These are phyloP conservation scores for Notothenia rossii DNA, from an alignment of 2,113 vertebrate species.

Conservation along the genomic window DNA sequence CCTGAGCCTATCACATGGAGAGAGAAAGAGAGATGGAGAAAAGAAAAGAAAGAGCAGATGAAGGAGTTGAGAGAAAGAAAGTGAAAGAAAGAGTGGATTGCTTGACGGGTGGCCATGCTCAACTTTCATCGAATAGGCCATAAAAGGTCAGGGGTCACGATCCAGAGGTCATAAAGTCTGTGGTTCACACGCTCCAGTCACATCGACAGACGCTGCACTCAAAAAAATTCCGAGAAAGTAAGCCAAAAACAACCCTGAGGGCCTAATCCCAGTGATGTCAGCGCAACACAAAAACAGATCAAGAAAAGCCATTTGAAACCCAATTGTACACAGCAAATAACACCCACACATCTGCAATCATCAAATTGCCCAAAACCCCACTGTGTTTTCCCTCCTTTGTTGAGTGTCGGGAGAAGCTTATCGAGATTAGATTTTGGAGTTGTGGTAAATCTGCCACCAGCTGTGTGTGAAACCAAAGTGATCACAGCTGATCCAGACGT, in stretches of 20 bases:
- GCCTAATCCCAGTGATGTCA: slow-evolving; percentile 9
- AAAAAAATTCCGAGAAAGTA: background rate
- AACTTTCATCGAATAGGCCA: slow-evolving; percentile 44
- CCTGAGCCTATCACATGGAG: slow-evolving; percentile 45
- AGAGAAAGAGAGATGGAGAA: background rate
- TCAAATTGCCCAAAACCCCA: slow-evolving; percentile 20
- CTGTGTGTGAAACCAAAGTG: slow-evolving; percentile 47
- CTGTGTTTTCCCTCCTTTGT: background rate
- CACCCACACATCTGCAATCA: slow-evolving; percentile 7
- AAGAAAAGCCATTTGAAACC: slow-evolving; percentile 11
- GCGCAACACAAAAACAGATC: slow-evolving; percentile 11
- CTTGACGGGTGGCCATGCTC: slow-evolving; percentile 59
- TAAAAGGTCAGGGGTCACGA: slow-evolving; percentile 60
- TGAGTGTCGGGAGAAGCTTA: slow-evolving; percentile 40
- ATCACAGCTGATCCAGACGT: slow-evolving; percentile 38
- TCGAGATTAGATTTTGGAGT: slow-evolving; percentile 45
- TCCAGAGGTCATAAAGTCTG: slow-evolving; percentile 58
- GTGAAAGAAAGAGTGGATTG: slow-evolving; percentile 29
- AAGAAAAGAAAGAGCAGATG: slow-evolving; percentile 35
- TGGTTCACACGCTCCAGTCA: slow-evolving; percentile 77
- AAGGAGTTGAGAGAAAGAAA: slow-evolving; percentile 44
- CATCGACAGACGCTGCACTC: slow-evolving; percentile 29
- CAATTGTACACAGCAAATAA: background rate
- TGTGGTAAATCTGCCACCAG: slow-evolving; percentile 32
- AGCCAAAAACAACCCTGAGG: background rate